Percentiles rank a stretch among this genome's conserved stretches.
phyloP scores from a whole-genome alignment of 2,888 invertebrate species.

The Asteroscopus sphinx region DNA sequence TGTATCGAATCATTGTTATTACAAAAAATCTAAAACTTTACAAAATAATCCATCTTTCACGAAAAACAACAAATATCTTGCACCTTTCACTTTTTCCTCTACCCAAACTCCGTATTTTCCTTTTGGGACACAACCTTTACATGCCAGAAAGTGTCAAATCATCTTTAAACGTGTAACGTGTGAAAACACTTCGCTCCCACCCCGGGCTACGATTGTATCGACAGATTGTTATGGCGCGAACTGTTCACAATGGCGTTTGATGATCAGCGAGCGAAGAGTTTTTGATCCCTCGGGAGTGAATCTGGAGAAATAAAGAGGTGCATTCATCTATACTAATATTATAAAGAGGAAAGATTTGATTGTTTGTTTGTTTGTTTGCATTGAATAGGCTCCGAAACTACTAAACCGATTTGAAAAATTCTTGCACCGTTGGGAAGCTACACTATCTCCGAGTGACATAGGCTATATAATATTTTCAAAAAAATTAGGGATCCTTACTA shows the following conservation, averaged over 20 bases:
- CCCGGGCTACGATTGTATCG: slow-evolving; percentile 63
- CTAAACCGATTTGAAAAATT: too few species aligned
- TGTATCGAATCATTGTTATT: slow-evolving; percentile 62
- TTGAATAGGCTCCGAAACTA: too few species aligned
- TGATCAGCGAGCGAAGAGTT: slow-evolving; percentile 32
- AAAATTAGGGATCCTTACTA: too few species aligned
- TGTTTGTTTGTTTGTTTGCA: too few species aligned
- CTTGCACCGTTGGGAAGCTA: too few species aligned
- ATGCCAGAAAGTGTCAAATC: slow-evolving; percentile 76
- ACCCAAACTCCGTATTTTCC: background rate
- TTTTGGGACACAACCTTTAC: background rate
- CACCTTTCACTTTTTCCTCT: background rate
- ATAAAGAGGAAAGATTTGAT: too few species aligned
- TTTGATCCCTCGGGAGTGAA: slow-evolving; percentile 14
- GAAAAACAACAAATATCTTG: background rate
- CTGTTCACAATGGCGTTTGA: slow-evolving; percentile 48
- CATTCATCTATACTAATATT: background rate
- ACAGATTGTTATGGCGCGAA: slow-evolving; percentile 54
- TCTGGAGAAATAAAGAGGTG: background rate
- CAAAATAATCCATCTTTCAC: background rate
- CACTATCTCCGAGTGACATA: too few species aligned
- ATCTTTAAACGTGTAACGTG: slow-evolving; percentile 83
- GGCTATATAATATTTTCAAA: too few species aligned
- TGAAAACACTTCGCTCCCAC: slow-evolving; percentile 70
- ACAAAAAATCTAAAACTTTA: too few species aligned